Evolutionary conservation across 2,113 vertebrate genomes (phyloP), one percentile per base, ranked within the genome.

Genomic region (Passerina amoena): DNA sequence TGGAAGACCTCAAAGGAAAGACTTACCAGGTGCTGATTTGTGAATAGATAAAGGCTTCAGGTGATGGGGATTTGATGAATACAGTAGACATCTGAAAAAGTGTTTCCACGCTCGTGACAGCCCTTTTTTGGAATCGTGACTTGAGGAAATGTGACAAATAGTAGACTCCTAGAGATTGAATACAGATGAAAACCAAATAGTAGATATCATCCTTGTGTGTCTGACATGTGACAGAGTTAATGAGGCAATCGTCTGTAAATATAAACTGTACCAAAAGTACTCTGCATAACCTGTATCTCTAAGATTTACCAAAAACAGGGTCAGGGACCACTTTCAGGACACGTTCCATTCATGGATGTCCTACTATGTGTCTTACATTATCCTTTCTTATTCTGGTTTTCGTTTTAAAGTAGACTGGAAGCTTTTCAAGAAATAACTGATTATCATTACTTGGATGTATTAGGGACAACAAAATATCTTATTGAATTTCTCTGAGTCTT

Each of bases 361-460:
- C 27, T 69, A 2, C 9, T 22, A 2, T 16, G 13, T 30, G 13
- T 68, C 33, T 72, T 33, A 48, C 4, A 31, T 50, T 48, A 51
- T 30, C 18, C 33, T 28, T 69, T 44, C 37, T 86, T 24, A 24
- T 38, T 33, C 22, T 68, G 64, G 8, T n/a, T 44, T 60, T 30
- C 6, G 7, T 47, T 86, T 71, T 53, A 31, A 57, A 75, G 31
- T 47, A 42, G 30, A 47, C 7, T 5, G 2, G 13, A 57, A 70
- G 2, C 31, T 66, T 70, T 53, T 79, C 44, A 63, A 91, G 37
- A 57, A 75, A 13, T 4, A 78, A 7, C 21, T 19, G 20, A 8
- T 30, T 84, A 4, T 51, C 0, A 0, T 30, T 63, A 24, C 63
- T 60, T 63, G 3, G 4, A 3, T 50, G 25, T 33, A 14, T 30